These are phyloP conservation scores for Tachystola acroxantha DNA, from an alignment of 2,888 invertebrate species.

Conservation along the genomic window DNA sequence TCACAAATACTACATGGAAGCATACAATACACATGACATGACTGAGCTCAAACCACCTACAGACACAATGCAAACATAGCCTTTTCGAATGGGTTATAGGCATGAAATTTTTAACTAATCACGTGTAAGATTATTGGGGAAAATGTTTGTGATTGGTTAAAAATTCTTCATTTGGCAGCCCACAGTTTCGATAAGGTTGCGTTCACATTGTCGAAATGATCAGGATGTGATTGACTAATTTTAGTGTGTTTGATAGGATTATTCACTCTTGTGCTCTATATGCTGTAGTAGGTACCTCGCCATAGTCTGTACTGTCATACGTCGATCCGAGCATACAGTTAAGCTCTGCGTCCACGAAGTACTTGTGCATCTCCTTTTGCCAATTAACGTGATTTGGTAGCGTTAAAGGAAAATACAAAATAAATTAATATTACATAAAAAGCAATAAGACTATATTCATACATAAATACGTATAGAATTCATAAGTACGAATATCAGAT, in stretches of 20 bases:
- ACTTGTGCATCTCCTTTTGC: slow-evolving; percentile 87
- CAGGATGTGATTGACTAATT: slow-evolving; percentile 10
- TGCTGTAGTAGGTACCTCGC: slow-evolving; percentile 55
- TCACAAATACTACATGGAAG: slow-evolving; percentile 72
- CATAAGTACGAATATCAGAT: too few species aligned
- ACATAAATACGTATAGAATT: too few species aligned
- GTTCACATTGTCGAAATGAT: slow-evolving; percentile 16
- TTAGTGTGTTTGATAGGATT: slow-evolving; percentile 15
- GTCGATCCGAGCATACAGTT: slow-evolving; percentile 84
- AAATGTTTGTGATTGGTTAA: slow-evolving; percentile 9
- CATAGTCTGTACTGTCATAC: slow-evolving; percentile 76
- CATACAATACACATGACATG: slow-evolving; percentile 27
- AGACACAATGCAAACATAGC: slow-evolving; percentile 16
- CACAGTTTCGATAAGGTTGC: slow-evolving; percentile 9
- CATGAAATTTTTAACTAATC: slow-evolving; percentile 12
- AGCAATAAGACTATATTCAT: too few species aligned
- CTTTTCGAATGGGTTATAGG: slow-evolving; percentile 1
- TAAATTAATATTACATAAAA: slow-evolving; percentile 41
- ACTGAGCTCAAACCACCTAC: slow-evolving; percentile 15
- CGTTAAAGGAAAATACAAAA: slow-evolving; percentile 69
- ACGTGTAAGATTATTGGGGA: background rate
- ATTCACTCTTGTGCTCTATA: slow-evolving; percentile 12
- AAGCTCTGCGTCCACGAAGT: slow-evolving; percentile 90
- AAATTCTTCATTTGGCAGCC: background rate
- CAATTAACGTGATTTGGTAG: slow-evolving; percentile 71